These are phyloP conservation scores for Lithobates pipiens DNA, from an alignment of 2,797 vertebrate genomes.

Conservation along the genomic window DNA sequence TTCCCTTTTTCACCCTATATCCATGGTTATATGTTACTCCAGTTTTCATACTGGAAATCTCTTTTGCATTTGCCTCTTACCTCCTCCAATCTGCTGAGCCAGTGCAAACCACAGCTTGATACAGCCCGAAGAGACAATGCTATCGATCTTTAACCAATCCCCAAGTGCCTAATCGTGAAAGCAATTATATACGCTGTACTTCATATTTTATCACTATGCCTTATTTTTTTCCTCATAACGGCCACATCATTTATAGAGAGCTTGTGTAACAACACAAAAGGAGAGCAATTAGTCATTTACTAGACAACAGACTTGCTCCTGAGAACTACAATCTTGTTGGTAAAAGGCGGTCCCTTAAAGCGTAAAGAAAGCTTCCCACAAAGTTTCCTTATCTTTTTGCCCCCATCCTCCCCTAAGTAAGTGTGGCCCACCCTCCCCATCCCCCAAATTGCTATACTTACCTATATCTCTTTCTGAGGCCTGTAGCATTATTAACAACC, in stretches of 20 bases:
- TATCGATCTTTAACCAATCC: not conserved
- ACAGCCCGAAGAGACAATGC: not conserved
- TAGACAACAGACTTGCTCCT: not conserved
- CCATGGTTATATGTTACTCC: not conserved
- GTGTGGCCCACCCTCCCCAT: too few relatives aligned
- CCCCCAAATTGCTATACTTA: too few relatives aligned
- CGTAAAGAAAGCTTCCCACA: too few relatives aligned
- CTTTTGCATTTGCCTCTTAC: not conserved
- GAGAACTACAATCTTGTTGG: too few relatives aligned
- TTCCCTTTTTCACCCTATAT: not conserved
- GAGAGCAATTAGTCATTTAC: not conserved
- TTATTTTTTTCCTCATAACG: not conserved
- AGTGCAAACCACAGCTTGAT: not conserved
- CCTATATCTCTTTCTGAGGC: too few relatives aligned
- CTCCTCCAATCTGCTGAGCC: not conserved
- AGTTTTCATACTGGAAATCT: constrained; percentile 10
- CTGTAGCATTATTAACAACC: too few relatives aligned
- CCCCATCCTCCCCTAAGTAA: too few relatives aligned
- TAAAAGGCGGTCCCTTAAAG: too few relatives aligned
- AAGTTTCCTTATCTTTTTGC: too few relatives aligned
- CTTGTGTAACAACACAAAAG: not conserved
- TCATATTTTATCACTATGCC: not conserved
- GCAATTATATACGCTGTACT: not conserved
- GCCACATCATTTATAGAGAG: not conserved
- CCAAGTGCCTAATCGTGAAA: constrained; percentile 1